These are phyloP conservation scores for Scarus forsteni DNA, from an alignment of 2,797 vertebrate genomes.

Conservation along the genomic window DNA sequence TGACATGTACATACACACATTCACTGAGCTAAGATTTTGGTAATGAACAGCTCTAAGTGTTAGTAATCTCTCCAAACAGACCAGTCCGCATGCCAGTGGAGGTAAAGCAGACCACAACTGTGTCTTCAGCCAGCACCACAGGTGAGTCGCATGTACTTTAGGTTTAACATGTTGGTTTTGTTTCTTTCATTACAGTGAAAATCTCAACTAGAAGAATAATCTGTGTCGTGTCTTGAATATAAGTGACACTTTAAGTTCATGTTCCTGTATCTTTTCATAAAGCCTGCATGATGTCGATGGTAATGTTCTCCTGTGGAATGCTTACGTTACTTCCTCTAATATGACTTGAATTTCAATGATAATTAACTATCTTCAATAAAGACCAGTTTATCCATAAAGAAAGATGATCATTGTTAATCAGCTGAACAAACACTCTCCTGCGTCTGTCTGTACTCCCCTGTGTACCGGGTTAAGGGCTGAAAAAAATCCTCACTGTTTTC, in stretches of 20 bases:
- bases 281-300: not conserved
- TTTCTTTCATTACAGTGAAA: not conserved
- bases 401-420: no score
- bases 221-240: not conserved
- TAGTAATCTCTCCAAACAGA: constrained; percentile 79
- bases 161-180: not conserved
- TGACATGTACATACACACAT: constrained; percentile 26
- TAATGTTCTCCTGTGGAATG: no score
- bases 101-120: constrained; percentile 71
- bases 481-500: no score
- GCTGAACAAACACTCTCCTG: no score
- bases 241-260: not conserved
- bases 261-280: not conserved
- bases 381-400: no score
- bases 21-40: constrained; percentile 45
- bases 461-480: no score
- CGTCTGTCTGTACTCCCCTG: no score
- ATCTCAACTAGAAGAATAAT: not conserved
- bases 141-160: constrained; percentile 71
- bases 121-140: constrained; percentile 63
- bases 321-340: no score
- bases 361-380: no score
- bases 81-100: constrained; percentile 78
- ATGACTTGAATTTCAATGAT: no score
- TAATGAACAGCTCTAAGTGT: constrained; percentile 60